Evolutionary conservation across 2,113 vertebrate genomes (phyloP).

Genomic region (Protobothrops mucrosquamatus): DNA sequence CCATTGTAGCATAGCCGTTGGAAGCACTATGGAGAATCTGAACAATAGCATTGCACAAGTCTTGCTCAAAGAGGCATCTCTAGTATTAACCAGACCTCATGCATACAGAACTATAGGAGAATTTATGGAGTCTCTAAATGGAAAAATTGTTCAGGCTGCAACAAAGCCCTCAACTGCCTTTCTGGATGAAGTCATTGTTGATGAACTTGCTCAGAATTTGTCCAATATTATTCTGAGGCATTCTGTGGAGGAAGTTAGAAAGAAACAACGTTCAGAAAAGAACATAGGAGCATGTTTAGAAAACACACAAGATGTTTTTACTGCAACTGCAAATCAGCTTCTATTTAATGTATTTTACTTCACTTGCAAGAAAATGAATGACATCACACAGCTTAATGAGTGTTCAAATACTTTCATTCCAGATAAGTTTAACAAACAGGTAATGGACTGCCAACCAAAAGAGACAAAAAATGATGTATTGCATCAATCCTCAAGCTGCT

Average conservation of each 20-base stretch:
- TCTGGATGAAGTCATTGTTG: constrained; percentile 70
- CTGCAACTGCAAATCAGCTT: constrained; percentile 79
- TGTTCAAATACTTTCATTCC: constrained; percentile 45
- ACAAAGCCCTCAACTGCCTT: constrained; percentile 71
- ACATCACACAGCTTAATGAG: constrained; percentile 69
- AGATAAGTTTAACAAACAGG: constrained; percentile 34
- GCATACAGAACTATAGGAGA: constrained; percentile 77
- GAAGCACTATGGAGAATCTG: constrained; percentile 76
- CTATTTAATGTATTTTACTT: constrained; percentile 84
- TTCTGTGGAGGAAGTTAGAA: constrained; percentile 82
- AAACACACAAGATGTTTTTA: constrained; percentile 71
- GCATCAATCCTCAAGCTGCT: neutral
- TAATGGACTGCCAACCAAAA: constrained; percentile 35
- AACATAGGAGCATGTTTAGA: constrained; percentile 5
- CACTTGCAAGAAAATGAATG: constrained; percentile 85
- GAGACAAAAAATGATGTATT: constrained; percentile 4
- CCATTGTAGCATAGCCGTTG: constrained; percentile 73
- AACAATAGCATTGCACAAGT: constrained; percentile 82
- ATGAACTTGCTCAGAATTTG: constrained; percentile 84
- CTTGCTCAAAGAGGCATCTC: constrained; percentile 81
- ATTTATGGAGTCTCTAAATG: constrained; percentile 81
- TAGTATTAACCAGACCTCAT: constrained; percentile 78
- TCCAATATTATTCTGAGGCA: constrained; percentile 85
- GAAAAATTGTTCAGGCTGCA: constrained; percentile 79
- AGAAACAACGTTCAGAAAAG: constrained; percentile 63